Base-by-base conservation (phyloP, 2,797 vertebrate species). In the Onychomys leucogaster region DNA sequence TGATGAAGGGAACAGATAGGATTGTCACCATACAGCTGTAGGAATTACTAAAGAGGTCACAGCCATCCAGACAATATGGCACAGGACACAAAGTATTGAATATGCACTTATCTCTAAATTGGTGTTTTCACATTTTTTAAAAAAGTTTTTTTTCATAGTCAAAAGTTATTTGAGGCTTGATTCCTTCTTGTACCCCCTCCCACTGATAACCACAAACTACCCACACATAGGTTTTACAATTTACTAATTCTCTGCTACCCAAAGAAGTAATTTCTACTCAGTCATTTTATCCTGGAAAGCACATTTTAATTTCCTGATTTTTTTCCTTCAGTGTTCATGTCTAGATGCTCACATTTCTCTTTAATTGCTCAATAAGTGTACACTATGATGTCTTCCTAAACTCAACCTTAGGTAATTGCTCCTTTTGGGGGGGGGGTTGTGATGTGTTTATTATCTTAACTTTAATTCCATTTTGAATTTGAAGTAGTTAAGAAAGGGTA, bases 381-480 rank as follows among this genome's bases (percentile, higher is more conserved):
- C 43, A 57, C 17, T 43, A 21, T 63, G 37, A 7, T 65, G 90
- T 16, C 13, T 94, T 11, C 73, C 43, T 86, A 29, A 95, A 29
- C 9, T 78, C 27, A 81, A 78, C 2, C 78, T 93, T 65, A 90
- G 32, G 63, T 59, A 52, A 80, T 75, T 21, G 7, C 16, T 25
- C 52, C 12, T 12, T 84, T 89, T 89, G 86, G 73, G 19, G 37
- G 67, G 29, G n/a, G n/a, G n/a, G n/a, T n/a, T 77, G 29, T 59
- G 11, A 75, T 69, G 0, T 78, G 27, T 27, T 95, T 25, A 34
- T 80, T 76, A 86, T 43, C 43, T 88, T 95, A 90, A 93, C 75
- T 61, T 90, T 32, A 21, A 57, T 89, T 93, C 88, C 23, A 41
- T 41, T 90, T 78, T 94, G 46, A 83, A 92, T 87, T 90, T 75